Evolutionary conservation across 2,113 vertebrate species (phyloP).

Genomic region (Clarias macrocephalus): DNA sequence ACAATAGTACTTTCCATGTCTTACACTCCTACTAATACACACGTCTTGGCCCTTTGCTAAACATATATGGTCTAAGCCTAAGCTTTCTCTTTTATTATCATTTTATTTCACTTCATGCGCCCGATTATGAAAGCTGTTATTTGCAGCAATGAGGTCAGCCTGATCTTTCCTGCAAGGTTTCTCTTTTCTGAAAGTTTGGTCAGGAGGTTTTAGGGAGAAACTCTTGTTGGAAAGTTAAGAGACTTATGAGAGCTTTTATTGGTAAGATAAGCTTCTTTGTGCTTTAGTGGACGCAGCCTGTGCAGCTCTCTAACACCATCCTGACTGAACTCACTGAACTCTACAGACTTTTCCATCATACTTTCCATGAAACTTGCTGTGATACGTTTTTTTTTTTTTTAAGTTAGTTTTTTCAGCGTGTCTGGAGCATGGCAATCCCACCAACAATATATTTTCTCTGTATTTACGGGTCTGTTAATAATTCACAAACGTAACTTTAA

Average conservation of each 20-base stretch:
- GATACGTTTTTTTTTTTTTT: not conserved
- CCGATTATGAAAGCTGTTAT: not conserved
- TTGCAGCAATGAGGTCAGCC: not conserved
- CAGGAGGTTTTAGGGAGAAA: not conserved
- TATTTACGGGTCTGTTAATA: slow-evolving; percentile 8
- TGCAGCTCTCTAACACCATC: not conserved
- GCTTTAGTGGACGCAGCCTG: not conserved
- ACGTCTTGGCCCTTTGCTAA: not conserved
- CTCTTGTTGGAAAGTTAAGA: not conserved
- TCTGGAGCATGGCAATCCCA: not conserved
- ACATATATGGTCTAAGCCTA: not conserved
- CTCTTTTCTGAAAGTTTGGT: not conserved
- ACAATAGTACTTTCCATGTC: too few species aligned
- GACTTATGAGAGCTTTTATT: not conserved
- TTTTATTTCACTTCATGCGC: not conserved
- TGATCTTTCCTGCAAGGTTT: not conserved
- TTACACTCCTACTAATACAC: not conserved
- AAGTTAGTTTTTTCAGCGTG: too few species aligned
- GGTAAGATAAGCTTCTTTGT: not conserved
- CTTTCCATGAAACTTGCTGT: not conserved
- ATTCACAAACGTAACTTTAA: not conserved
- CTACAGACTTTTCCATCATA: too few species aligned
- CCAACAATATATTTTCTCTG: not conserved
- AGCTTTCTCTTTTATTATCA: not conserved
- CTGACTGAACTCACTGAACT: not conserved